Base-by-base conservation (phyloP, 2,113 vertebrate genomes). In the Megaceryle maxima region DNA sequence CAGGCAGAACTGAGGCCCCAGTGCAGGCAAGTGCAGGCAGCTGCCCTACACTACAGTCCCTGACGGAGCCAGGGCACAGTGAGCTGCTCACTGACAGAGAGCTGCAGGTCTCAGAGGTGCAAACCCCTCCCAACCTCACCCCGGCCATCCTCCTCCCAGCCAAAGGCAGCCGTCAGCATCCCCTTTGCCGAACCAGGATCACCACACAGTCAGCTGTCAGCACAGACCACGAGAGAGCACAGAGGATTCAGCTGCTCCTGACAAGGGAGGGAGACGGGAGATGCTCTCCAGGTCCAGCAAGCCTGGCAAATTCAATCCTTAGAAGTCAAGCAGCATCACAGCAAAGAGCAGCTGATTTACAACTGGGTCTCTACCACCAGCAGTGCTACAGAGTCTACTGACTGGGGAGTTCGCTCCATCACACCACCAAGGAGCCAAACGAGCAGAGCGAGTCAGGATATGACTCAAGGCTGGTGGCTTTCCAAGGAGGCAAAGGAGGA, bases 371-470 rank as follows among this genome's bases (percentile, higher is more conserved):
- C 67, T 1, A 15, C 31, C 41, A 8, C 11, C 0, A 22, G 63
- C 62, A 55, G 22, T 0, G 2, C 26, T 19, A 9, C 11, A 0
- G 67, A 53, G 59, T 7, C 16, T 16, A 3, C 0, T 0, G n/a
- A 22, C 0, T 2, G 57, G 26, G 8, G 56, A 33, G 72, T 3
- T 53, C 1, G 4, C 15, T 4, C 31, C 24, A 69, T 25, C 55
- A 11, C 69, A 48, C 16, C 72, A 24, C 11, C 2, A 1, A 87
- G 76, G 68, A 92, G 89, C 68, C 67, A 11, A 64, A 46, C 1
- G 14, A 60, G 62, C 69, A 55, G 76, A 82, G 70, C 8, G 0
- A 74, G 48, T 60, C 94, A 95, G 95, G 96, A 94, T 92, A 4
- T 90, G 95, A 94, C 39, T 95, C 95, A 95, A 51, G 81, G 94